phyloP scores from a whole-genome alignment of 2,797 vertebrate species.

The Clarias platycephalus region DNA sequence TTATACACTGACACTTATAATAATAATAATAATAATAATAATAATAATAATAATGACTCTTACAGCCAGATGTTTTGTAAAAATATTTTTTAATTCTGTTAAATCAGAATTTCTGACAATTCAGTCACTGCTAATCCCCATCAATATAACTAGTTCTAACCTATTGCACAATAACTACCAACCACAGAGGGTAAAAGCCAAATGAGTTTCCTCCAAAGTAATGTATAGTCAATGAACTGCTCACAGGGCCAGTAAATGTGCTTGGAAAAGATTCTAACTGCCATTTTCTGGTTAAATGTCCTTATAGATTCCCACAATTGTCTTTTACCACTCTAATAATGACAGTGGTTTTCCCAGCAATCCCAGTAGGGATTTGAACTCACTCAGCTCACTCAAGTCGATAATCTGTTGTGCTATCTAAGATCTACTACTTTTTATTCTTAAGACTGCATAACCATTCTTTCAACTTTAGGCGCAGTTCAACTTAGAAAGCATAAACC shows the following conservation, averaged over 20 bases:
- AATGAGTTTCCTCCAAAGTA: neutral
- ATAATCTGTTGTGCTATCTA: neutral
- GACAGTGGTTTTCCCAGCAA: neutral
- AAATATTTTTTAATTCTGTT: neutral
- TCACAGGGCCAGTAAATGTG: neutral
- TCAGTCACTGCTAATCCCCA: neutral
- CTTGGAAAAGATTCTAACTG: neutral
- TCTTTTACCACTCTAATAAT: neutral
- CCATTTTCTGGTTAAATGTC: neutral
- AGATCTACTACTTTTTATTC: neutral
- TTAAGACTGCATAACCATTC: neutral
- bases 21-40: neutral
- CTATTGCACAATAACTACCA: neutral
- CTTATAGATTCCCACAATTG: neutral
- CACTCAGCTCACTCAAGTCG: neutral
- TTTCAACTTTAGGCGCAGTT: neutral
- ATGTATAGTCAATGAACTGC: neutral
- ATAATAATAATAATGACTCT: neutral
- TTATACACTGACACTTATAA: neutral
- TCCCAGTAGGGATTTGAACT: neutral
- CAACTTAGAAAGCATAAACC: neutral
- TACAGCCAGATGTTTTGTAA: neutral
- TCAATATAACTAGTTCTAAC: neutral
- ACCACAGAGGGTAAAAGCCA: neutral
- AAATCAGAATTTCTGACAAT: neutral